Base-by-base conservation (phyloP, 2,113 vertebrate genomes). In the Rhea americana region DNA sequence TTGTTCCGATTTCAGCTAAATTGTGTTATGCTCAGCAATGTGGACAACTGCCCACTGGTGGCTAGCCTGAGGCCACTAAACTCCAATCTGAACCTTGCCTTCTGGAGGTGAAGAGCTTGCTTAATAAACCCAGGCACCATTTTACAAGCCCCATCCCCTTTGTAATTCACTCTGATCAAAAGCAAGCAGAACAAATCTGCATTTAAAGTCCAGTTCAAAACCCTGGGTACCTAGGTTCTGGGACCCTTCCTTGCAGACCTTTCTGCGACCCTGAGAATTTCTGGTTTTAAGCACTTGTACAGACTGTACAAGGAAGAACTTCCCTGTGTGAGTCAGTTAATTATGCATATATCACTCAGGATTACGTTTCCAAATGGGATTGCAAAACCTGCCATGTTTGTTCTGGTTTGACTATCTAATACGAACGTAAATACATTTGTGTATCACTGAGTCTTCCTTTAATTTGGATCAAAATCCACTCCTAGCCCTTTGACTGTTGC, bases 1-100 rank as follows among this genome's bases (percentile, higher is more conserved):
- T 96, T 95, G 95, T 87, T 96, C 94, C 79, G 73, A 94, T 87
- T 94, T 94, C 90, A 83, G 89, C 89, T 90, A 84, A 93, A 81
- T 79, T 84, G 91, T 51, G 90, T 96, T 79, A 94, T 82, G 95
- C 93, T 51, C 68, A 72, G 55, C 35, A 87, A 77, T 74, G 59
- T 84, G 89, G 92, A 80, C 90, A 94, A 88, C 87, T 82, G 86
- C 70, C 61, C 74, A 79, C 78, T 68, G 20, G 59, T 75, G 87
- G 78, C 56, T 59, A 92, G 92, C 67, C 75, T 93, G 47, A 30
- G 77, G 83, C 85, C 88, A 81, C 74, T 73, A 91, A 91, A 58
- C 59, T 90, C 79, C 85, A 65, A 53, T 91, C 65, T 5, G 43
- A 96, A 94, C 90, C 81, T 84, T 92, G 75, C 43, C 41, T 91